Evolutionary conservation across 2,113 vertebrate species (phyloP), one percentile per base, ranked within the genome.

Genomic region (Phalacrocorax pelagicus): DNA sequence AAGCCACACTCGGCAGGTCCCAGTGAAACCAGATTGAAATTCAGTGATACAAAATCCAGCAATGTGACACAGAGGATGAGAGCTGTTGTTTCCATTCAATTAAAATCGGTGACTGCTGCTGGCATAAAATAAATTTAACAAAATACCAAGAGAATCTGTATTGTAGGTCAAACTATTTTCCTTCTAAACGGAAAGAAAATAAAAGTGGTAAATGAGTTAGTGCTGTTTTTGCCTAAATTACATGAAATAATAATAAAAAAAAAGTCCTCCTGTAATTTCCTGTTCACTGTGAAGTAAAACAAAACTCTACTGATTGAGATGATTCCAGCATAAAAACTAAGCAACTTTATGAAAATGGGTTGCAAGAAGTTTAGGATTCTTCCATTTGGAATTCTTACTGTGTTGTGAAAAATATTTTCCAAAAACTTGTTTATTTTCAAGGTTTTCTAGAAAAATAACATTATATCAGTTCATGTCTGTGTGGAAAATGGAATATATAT

Each of bases 21-120:
- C 98, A 88, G 59, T 90, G 98, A 98, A 98, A 98, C 91, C 49
- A 73, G 92, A 90, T 81, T 97, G 97, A 98, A 98, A 98, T 97
- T 97, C 95, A 97, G 4, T 78, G 94, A 95, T 95, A 97, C 34
- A 80, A 96, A 97, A 98, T 95, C 79, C 84, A 97, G 94, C 85
- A 94, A 86, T 92, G 94, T 96, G 94, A 97, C 98, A 98, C 74
- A 81, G 88, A 96, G 40, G 83, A 96, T 96, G 93, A 95, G 94
- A 95, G 83, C 55, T 92, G 59, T 90, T 98, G 94, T 94, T 92
- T 83, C 95, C 71, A 83, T 98, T 98, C 97, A 98, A 96, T 98
- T 98, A 97, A 98, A 98, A 97, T 94, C 61, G 55, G 88, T n/a
- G 88, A 97, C 83, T 97, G 84, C 92, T 98, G 62, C 94, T 96